Percentiles rank a stretch among this genome's conserved stretches.
Evolutionary conservation across 2,888 invertebrate species (phyloP).

Genomic region (Zhengitettix transpicula): DNA sequence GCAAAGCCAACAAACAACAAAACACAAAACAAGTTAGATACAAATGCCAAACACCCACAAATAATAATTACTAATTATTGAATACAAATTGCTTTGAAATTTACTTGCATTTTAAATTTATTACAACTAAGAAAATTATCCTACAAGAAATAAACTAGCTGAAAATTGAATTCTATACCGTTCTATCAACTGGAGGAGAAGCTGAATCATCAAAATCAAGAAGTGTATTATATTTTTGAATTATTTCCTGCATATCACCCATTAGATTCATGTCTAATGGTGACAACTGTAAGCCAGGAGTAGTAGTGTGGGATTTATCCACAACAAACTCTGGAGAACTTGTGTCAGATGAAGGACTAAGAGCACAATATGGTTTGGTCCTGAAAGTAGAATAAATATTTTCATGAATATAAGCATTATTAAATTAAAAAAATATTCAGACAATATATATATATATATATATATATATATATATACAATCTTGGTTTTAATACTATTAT

Average conservation of each 20-base stretch:
- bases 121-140: too few species aligned
- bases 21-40: too few species aligned
- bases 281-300: slow-evolving; percentile 23
- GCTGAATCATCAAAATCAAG: slow-evolving; percentile 23
- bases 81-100: too few species aligned
- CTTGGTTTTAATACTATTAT: too few species aligned
- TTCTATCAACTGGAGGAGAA: slow-evolving; percentile 41
- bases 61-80: too few species aligned
- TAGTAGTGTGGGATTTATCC: not conserved
- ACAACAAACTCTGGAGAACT: not conserved
- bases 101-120: too few species aligned
- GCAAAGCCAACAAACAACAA: slow-evolving; percentile 1
- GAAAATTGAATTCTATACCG: slow-evolving; percentile 7
- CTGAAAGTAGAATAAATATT: not conserved
- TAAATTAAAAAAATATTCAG: too few species aligned
- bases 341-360: not conserved
- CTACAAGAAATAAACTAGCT: not conserved
- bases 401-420: too few species aligned
- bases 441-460: too few species aligned
- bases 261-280: slow-evolving; percentile 40
- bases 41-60: too few species aligned
- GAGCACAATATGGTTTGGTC: not conserved
- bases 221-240: slow-evolving; percentile 21
- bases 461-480: too few species aligned
- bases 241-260: slow-evolving; percentile 46